Evolutionary conservation across 2,113 vertebrate genomes (phyloP), one percentile per base, ranked within the genome.

Genomic region (Glaucidium brasilianum): DNA sequence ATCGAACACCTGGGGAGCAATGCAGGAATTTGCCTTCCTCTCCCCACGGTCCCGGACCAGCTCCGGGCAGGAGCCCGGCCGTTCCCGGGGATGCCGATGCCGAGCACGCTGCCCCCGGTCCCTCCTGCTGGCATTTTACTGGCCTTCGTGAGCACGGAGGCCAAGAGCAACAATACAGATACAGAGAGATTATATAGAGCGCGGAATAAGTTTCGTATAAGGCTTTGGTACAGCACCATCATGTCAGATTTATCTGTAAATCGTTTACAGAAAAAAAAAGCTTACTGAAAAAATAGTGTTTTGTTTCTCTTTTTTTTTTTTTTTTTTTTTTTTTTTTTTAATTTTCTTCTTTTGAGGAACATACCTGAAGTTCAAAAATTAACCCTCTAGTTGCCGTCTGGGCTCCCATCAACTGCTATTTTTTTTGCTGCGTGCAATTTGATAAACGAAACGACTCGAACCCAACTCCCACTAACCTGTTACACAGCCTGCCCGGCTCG

Each of bases 191-290:
- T 92, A 96, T 67, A 97, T 66, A 97, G 97, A 98, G 94, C 89
- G 59, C 71, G 89, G 97, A 97, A 35, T 97, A 97, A 97, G 97
- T 98, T 95, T 97, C 68, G 30, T 96, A 91, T 98, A 98, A 98
- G 98, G 98, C 98, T 98, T 98, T 98, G 98, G 98, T 98, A 98
- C 98, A 98, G 98, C 98, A 98, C 98, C 98, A 96, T 97, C 94
- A 96, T 97, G 97, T 98, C 97, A 94, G 95, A 96, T 96, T 98
- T 97, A 97, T 95, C 96, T 97, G 97, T 97, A 97, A 97, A 97
- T 97, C 88, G 77, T 97, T 97, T 97, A 98, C 95, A 97, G 96
- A 97, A 98, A 97, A 95, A 95, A 98, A 97, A 98, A 97, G 90
- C 96, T 96, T 94, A 98, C 97, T 98, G 98, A 98, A 98, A 98